Percentiles rank a stretch among this genome's conserved stretches.
Evolutionary conservation across 2,797 vertebrate species (phyloP).

Genomic region (Enteromius unitaeniatus): DNA sequence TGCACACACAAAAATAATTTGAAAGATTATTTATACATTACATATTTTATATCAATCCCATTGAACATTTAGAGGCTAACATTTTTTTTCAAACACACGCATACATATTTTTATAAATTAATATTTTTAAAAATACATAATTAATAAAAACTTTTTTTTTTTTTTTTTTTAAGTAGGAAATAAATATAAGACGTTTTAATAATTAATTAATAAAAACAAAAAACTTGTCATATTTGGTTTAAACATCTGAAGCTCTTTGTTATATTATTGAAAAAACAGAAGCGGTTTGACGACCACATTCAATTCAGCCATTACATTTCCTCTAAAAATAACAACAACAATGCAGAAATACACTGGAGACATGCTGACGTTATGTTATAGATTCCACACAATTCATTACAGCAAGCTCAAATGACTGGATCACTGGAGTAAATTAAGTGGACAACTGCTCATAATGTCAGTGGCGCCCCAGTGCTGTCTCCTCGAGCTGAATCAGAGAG

Average conservation of each 20-base stretch:
- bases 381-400: background rate
- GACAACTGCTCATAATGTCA: slow-evolving; percentile 3
- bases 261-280: background rate
- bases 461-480: background rate
- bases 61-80: too few species aligned
- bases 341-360: background rate
- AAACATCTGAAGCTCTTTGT: background rate
- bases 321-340: background rate
- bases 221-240: background rate
- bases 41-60: too few species aligned
- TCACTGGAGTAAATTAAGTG: background rate
- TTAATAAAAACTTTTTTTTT: too few species aligned
- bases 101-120: too few species aligned
- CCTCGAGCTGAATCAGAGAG: slow-evolving; percentile 1
- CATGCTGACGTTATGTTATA: slow-evolving; percentile 5
- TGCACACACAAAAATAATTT: too few species aligned
- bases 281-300: background rate
- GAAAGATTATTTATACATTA: too few species aligned
- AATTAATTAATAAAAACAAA: too few species aligned
- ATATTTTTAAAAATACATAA: too few species aligned
- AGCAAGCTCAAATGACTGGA: background rate
- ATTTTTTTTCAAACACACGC: too few species aligned
- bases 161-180: too few species aligned
- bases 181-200: too few species aligned
- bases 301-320: background rate